Evolutionary conservation across 2,888 invertebrate genomes (phyloP).

Genomic region (Melinaea marsaeus): DNA sequence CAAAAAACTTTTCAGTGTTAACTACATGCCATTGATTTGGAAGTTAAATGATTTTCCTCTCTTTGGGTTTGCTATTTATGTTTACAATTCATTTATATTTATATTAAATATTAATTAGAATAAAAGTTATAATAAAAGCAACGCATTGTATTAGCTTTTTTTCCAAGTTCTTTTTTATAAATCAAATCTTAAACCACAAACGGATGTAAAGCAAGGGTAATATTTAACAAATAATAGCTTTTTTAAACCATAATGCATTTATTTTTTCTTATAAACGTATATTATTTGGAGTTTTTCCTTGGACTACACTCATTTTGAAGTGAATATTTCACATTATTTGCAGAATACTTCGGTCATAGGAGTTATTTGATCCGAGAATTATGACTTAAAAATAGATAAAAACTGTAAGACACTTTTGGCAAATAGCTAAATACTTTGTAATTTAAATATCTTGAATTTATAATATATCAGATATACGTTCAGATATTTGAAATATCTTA

Average conservation of each 20-base stretch:
- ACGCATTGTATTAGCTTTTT: too few relatives aligned
- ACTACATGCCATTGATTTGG: too few relatives aligned
- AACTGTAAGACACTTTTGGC: slow-evolving; percentile 24
- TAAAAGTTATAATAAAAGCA: too few relatives aligned
- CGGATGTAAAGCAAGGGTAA: too few relatives aligned
- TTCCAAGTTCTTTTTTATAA: too few relatives aligned
- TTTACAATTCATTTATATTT: too few relatives aligned
- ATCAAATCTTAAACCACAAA: too few relatives aligned
- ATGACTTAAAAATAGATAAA: slow-evolving; percentile 51
- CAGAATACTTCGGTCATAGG: slow-evolving; percentile 35
- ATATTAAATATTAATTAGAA: too few relatives aligned
- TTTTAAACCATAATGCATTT: neutral
- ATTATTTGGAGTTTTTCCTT: slow-evolving; percentile 44
- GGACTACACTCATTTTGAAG: slow-evolving; percentile 44
- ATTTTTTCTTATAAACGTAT: slow-evolving; percentile 38
- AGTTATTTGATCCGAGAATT: slow-evolving; percentile 45
- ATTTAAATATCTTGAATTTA: neutral
- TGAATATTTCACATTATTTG: slow-evolving; percentile 29
- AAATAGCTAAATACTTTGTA: slow-evolving; percentile 3
- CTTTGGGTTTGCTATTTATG: too few relatives aligned
- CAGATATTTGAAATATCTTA: neutral
- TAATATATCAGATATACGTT: neutral
- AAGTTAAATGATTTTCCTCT: too few relatives aligned
- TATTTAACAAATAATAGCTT: too few relatives aligned
- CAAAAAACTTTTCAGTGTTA: too few relatives aligned